phyloP scores from a whole-genome alignment of 1,140 invertebrate genomes.

The Trichoplusia ni region DNA sequence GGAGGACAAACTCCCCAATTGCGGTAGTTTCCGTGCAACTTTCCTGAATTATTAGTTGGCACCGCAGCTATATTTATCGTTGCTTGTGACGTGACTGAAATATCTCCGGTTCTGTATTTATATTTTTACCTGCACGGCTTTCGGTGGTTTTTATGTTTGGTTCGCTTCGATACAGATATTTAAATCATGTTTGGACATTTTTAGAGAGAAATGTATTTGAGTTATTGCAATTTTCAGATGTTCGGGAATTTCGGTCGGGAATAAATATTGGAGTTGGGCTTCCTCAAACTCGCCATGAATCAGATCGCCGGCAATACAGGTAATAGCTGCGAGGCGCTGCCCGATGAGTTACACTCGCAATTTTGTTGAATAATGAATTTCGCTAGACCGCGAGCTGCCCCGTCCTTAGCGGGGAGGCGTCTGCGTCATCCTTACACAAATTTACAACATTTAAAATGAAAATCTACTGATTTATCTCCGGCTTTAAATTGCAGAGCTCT shows the following conservation, averaged over 20 bases:
- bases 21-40: conserved; percentile 35
- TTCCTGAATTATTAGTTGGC: conserved; percentile 39
- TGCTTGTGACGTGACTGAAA: conserved; percentile 41
- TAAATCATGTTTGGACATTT: conserved; percentile 18
- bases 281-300: conserved; percentile 37
- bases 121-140: conserved; percentile 11
- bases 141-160: conserved; percentile 5
- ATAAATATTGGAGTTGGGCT: conserved; percentile 25
- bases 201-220: conserved; percentile 22
- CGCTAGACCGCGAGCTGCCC: conserved; percentile 34
- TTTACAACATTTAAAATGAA: conserved; percentile 29
- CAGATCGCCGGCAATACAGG: conserved; percentile 40
- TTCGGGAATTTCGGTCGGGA: background rate
- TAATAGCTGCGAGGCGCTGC: conserved; percentile 31
- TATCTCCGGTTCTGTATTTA: conserved; percentile 23
- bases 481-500: conserved; percentile 27
- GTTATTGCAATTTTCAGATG: conserved; percentile 11
- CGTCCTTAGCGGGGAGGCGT: conserved; percentile 28
- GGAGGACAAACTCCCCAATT: conserved; percentile 34
- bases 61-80: conserved; percentile 40
- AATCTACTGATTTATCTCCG: conserved; percentile 25
- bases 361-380: conserved; percentile 59
- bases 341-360: conserved; percentile 52
- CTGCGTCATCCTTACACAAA: conserved; percentile 29
- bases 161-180: conserved; percentile 4